These are phyloP conservation scores for Leontocebus nigricollis DNA, from an alignment of 2,797 vertebrate genomes.

Conservation along the genomic window DNA sequence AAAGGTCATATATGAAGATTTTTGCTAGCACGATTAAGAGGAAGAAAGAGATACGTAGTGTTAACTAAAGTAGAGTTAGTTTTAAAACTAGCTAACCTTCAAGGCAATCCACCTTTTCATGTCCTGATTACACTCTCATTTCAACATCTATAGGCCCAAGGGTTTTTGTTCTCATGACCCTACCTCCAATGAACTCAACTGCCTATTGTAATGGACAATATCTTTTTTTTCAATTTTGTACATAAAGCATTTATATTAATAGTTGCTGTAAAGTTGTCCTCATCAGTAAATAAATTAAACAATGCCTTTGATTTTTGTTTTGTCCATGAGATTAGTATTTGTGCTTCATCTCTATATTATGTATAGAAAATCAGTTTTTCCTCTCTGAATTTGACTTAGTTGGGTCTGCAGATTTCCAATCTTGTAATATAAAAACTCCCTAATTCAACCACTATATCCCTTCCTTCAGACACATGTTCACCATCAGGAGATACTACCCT, in stretches of 20 bases:
- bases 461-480: background rate
- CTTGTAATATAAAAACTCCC: background rate
- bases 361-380: background rate
- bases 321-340: background rate
- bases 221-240: background rate
- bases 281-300: slow-evolving; percentile 7
- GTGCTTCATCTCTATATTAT: background rate
- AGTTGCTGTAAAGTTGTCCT: background rate
- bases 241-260: background rate
- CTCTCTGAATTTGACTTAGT: background rate
- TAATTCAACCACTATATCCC: background rate
- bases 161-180: background rate
- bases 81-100: background rate
- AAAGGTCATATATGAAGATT: background rate
- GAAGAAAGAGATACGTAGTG: background rate
- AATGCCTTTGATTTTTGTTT: background rate
- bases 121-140: background rate
- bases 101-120: background rate
- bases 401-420: background rate
- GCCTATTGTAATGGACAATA: background rate
- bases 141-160: background rate
- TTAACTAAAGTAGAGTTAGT: background rate
- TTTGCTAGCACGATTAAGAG: background rate
- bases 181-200: background rate
- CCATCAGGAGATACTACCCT: background rate